Percentiles rank a stretch among this genome's conserved stretches.
Evolutionary conservation across 2,888 invertebrate species (phyloP).

Genomic region (Drosophila borborema): DNA sequence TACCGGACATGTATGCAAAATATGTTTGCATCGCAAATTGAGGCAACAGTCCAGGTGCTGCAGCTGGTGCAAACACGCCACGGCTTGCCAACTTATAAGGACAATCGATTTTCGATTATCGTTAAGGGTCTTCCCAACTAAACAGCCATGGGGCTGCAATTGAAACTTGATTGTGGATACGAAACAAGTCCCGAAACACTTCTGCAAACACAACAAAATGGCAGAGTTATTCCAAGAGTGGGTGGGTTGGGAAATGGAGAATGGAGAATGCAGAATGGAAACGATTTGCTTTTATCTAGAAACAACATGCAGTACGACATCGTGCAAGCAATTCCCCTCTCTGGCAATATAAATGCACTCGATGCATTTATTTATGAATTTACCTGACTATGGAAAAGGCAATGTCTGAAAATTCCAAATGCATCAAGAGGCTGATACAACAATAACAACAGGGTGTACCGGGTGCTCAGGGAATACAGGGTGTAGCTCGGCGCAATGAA

Average conservation of each 20-base stretch:
- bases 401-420: constrained; percentile 55
- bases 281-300: constrained; percentile 23
- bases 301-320: constrained; percentile 33
- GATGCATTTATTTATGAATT: constrained; percentile 53
- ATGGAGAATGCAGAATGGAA: background rate
- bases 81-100: constrained; percentile 48
- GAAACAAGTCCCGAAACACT: constrained; percentile 20
- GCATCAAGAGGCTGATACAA: constrained; percentile 7
- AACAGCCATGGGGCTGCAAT: constrained; percentile 37
- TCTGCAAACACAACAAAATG: constrained; percentile 33
- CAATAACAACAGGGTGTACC: background rate
- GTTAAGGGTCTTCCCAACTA: constrained; percentile 12
- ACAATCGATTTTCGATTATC: constrained; percentile 72
- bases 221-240: constrained; percentile 20
- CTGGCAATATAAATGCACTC: constrained; percentile 32
- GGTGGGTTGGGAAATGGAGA: background rate
- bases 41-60: constrained; percentile 15
- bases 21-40: constrained; percentile 50
- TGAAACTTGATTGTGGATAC: constrained; percentile 42
- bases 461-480: background rate
- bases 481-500: constrained; percentile 6
- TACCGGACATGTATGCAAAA: constrained; percentile 49
- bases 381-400: constrained; percentile 23
- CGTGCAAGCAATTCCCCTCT: constrained; percentile 12
- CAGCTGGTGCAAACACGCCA: constrained; percentile 20